These are phyloP conservation scores for Phalacrocorax carbo DNA, from an alignment of 2,113 vertebrate genomes.

Conservation along the genomic window DNA sequence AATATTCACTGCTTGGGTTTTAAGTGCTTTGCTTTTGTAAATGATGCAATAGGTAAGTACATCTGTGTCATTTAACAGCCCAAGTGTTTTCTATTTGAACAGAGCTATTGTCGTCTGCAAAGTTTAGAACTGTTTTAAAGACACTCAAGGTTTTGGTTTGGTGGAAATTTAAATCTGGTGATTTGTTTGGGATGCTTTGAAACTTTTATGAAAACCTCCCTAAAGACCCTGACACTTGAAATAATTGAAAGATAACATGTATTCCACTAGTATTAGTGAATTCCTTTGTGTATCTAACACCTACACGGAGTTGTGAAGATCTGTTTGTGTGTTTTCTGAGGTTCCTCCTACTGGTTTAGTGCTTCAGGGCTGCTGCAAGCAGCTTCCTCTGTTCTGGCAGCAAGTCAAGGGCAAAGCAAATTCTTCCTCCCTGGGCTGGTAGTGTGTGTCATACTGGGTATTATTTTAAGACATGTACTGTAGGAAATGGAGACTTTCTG, in stretches of 20 bases:
- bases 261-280: neutral
- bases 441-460: neutral
- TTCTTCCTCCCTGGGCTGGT: neutral
- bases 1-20: constrained; percentile 31
- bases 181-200: neutral
- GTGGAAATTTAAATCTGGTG: neutral
- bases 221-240: neutral
- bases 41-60: constrained; percentile 43
- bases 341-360: neutral
- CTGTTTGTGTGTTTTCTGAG: neutral
- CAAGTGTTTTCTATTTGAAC: neutral
- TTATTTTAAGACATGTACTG: neutral
- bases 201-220: neutral
- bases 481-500: neutral
- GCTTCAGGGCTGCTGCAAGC: constrained; percentile 26
- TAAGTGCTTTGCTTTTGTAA: constrained; percentile 53
- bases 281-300: neutral
- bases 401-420: neutral
- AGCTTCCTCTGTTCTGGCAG: neutral
- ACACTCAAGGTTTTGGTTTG: neutral
- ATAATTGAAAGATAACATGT: neutral
- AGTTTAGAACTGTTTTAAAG: neutral
- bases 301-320: neutral
- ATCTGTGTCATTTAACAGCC: constrained; percentile 17
- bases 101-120: neutral